Base-by-base conservation (phyloP, 2,888 invertebrate species). In the Trachelus stipa region DNA sequence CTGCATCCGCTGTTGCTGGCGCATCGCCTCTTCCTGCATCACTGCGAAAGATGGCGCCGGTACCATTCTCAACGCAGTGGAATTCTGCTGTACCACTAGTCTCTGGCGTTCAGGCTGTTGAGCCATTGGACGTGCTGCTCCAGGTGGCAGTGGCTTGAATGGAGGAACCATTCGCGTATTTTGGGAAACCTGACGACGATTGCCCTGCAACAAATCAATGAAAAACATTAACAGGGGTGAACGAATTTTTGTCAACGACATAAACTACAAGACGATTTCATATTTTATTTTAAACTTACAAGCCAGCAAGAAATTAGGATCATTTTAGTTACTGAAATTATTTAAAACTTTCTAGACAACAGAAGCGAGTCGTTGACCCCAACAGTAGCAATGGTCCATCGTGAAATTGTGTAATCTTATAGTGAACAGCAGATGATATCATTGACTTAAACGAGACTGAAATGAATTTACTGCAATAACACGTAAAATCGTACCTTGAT, bases 141-240 rank as follows among this genome's bases (percentile, higher is more conserved):
- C 94, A 34, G 95, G 94, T 73, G 96, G 96, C 82, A 97, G 93
- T 0, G 97, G 97, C 88, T 94, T 95, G 91, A 97, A 97, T 0
- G 96, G 95, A 56, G 97, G 97, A 12, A 97, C 94, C 31, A 76
- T 73, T 35, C 80, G 80, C 12, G 79, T n/a, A 56, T 73, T 77
- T 34, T 79, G 79, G 9, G 37, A 6, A 56, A 68, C 69, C 69
- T 74, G 74, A 4, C 74, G 74, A 23, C 31, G 74, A 35, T 56
- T 56, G 9, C 9, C 56, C 56, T 56, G 23, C 2, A 23, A 56
- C 9, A 23, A 9, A 9, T 56, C 23, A 6, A 23, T 56, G 9
- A 3, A 56, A 56, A 23, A 23, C 9, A 9, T 56, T 23, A 23
- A 23, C 9, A 23, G 23, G 56, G 23, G 0, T 23, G 2, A 56